Conservation (phyloP, 1,140 invertebrate species). For the Drosophila kepulauana region DNA sequence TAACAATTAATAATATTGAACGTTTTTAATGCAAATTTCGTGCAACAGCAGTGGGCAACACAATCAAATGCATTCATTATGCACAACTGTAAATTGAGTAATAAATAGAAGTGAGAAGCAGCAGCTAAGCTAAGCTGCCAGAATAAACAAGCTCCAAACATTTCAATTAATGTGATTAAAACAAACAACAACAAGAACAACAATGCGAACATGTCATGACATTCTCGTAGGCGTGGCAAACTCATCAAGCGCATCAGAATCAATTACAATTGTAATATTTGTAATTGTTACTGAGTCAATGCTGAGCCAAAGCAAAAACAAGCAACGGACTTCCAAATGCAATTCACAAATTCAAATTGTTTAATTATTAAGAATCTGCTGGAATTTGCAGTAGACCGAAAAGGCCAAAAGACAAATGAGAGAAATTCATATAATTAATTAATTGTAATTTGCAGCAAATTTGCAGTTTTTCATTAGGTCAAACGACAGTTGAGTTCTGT, state of each 20-base stretch:
- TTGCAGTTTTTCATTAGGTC: slow-evolving; percentile 44
- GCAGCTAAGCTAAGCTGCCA: background rate
- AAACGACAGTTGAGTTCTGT: slow-evolving; percentile 27
- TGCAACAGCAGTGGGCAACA: too few relatives aligned
- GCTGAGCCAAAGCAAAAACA: background rate
- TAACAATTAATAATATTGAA: background rate
- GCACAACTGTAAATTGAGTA: slow-evolving; percentile 27
- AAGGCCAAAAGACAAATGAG: slow-evolving; percentile 33
- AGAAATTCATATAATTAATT: slow-evolving; percentile 44
- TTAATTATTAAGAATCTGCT: slow-evolving; percentile 17
- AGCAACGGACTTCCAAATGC: background rate
- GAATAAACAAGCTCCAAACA: slow-evolving; percentile 30
- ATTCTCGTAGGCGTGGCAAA: slow-evolving; percentile 25
- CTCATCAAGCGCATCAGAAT: slow-evolving; percentile 35
- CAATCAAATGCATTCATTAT: slow-evolving; percentile 28
- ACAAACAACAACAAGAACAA: slow-evolving; percentile 3
- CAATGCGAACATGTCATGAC: background rate
- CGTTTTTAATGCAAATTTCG: slow-evolving; percentile 6
- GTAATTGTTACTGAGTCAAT: slow-evolving; percentile 27
- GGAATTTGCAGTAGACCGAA: background rate
- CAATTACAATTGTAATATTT: slow-evolving; percentile 45
- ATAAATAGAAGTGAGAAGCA: slow-evolving; percentile 32
- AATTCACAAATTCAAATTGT: slow-evolving; percentile 14
- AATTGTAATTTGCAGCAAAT: slow-evolving; percentile 46
- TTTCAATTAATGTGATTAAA: slow-evolving; percentile 44